Evolutionary conservation across 2,888 invertebrate genomes (phyloP).

Genomic region (Pediacus dermestoides): DNA sequence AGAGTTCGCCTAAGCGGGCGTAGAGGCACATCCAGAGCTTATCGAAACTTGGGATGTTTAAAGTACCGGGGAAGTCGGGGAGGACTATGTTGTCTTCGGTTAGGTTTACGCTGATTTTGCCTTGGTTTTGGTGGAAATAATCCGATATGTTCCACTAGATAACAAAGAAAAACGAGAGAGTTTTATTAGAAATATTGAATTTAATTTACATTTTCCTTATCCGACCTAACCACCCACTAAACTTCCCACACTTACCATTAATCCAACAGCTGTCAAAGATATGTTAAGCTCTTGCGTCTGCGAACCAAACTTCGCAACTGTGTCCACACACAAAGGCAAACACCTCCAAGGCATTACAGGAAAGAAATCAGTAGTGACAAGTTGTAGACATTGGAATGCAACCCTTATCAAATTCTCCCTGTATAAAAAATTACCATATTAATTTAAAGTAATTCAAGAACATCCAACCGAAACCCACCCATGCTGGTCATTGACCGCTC

Average conservation of each 20-base stretch:
- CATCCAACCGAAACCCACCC: slow-evolving; percentile 57
- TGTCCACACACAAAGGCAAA: slow-evolving; percentile 84
- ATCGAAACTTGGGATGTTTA: slow-evolving; percentile 85
- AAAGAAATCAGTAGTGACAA: slow-evolving; percentile 92
- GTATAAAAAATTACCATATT: slow-evolving; percentile 27
- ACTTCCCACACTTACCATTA: slow-evolving; percentile 82
- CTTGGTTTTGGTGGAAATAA: slow-evolving; percentile 93
- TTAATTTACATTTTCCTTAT: too few relatives aligned
- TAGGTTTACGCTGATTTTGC: slow-evolving; percentile 71
- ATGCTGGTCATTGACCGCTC: slow-evolving; percentile 91
- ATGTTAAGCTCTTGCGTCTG: slow-evolving; percentile 97
- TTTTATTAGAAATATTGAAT: too few relatives aligned
- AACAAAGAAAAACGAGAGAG: too few relatives aligned
- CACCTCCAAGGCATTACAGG: slow-evolving; percentile 90
- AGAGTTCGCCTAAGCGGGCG: slow-evolving; percentile 81
- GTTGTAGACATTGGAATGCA: slow-evolving; percentile 93
- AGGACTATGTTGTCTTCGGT: slow-evolving; percentile 72
- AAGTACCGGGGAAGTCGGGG: slow-evolving; percentile 79
- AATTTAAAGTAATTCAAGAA: background rate
- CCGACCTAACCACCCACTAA: too few relatives aligned
- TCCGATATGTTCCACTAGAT: slow-evolving; percentile 97
- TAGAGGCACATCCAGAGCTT: slow-evolving; percentile 96
- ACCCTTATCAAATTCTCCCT: slow-evolving; percentile 88
- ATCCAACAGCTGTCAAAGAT: slow-evolving; percentile 91
- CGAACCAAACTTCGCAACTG: slow-evolving; percentile 92